Percentiles rank a stretch among this genome's conserved stretches.
phyloP scores from a whole-genome alignment of 1,140 invertebrate genomes.

The Macrobrachium rosenbergii region DNA sequence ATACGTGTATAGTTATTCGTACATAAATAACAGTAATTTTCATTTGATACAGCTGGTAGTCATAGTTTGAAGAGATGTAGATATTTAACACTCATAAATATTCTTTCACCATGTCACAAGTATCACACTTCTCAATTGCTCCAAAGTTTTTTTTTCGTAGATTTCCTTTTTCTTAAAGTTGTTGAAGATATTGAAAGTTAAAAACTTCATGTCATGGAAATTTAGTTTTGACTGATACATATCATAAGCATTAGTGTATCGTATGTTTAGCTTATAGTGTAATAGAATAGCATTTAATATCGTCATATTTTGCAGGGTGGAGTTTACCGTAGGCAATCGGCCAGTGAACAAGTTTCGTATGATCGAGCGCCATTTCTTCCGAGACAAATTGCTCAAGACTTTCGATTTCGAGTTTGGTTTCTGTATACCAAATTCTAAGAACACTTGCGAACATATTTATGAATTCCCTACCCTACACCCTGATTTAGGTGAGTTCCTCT shows the following conservation, averaged over 20 bases:
- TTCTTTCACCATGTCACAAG: no score
- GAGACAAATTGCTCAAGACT: slow-evolving; percentile 94
- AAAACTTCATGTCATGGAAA: no score
- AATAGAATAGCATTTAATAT: neutral
- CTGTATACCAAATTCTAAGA: slow-evolving; percentile 97
- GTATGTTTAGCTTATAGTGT: neutral
- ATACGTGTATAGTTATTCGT: no score
- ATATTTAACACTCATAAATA: no score
- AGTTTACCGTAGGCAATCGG: slow-evolving; percentile 93
- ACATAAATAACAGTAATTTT: no score
- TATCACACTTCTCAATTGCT: no score
- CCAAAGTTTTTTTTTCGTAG: no score
- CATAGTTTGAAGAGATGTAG: no score
- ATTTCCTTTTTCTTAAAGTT: no score
- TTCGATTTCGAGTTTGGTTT: slow-evolving; percentile 99
- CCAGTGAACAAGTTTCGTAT: slow-evolving; percentile 97
- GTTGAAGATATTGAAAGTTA: no score
- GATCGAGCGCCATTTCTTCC: slow-evolving; percentile 98
- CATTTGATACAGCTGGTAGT: no score
- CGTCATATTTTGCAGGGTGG: slow-evolving; percentile 80
- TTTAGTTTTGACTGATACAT: no score
- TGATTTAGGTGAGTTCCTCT: slow-evolving; percentile 80
- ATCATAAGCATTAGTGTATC: neutral
- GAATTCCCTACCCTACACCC: slow-evolving; percentile 92
- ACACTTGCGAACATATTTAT: slow-evolving; percentile 99